These are phyloP conservation scores for Salvelinus fontinalis DNA, from an alignment of 2,113 vertebrate species.

Conservation along the genomic window DNA sequence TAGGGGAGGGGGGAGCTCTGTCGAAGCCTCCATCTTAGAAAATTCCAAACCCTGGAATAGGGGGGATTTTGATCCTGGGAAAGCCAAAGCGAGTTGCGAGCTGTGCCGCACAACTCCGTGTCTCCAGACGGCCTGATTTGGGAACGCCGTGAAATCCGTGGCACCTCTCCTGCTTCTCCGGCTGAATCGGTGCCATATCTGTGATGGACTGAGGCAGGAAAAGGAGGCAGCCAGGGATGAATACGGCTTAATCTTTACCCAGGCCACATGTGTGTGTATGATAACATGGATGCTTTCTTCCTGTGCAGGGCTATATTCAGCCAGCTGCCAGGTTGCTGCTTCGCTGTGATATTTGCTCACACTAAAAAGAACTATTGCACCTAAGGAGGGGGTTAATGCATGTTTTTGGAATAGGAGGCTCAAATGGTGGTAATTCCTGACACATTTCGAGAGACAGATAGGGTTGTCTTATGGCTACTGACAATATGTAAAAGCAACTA, in stretches of 20 bases:
- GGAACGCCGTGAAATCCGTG: slow-evolving; percentile 76
- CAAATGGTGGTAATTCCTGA: slow-evolving; percentile 73
- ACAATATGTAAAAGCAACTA: slow-evolving; percentile 75
- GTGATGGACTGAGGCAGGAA: slow-evolving; percentile 80
- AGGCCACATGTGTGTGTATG: slow-evolving; percentile 81
- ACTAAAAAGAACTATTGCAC: slow-evolving; percentile 70
- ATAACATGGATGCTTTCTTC: slow-evolving; percentile 82
- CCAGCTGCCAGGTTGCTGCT: slow-evolving; percentile 80
- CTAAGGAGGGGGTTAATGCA: slow-evolving; percentile 80
- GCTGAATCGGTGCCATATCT: slow-evolving; percentile 81
- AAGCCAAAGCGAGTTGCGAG: slow-evolving; percentile 48
- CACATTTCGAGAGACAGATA: slow-evolving; percentile 78
- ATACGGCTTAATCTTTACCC: slow-evolving; percentile 83
- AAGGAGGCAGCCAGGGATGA: slow-evolving; percentile 79
- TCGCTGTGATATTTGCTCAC: slow-evolving; percentile 75
- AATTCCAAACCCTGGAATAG: slow-evolving; percentile 52
- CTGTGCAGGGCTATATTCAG: slow-evolving; percentile 67
- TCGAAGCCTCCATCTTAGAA: slow-evolving; percentile 40
- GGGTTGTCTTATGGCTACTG: slow-evolving; percentile 68
- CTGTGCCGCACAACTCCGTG: slow-evolving; percentile 55
- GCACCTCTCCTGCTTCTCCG: slow-evolving; percentile 73
- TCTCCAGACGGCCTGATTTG: slow-evolving; percentile 70
- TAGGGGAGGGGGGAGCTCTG: slow-evolving; percentile 41
- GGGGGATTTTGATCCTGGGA: slow-evolving; percentile 62
- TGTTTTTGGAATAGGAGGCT: slow-evolving; percentile 71